Conservation (phyloP, 2,797 vertebrate genomes). For the Synaphobranchus kaupii region DNA sequence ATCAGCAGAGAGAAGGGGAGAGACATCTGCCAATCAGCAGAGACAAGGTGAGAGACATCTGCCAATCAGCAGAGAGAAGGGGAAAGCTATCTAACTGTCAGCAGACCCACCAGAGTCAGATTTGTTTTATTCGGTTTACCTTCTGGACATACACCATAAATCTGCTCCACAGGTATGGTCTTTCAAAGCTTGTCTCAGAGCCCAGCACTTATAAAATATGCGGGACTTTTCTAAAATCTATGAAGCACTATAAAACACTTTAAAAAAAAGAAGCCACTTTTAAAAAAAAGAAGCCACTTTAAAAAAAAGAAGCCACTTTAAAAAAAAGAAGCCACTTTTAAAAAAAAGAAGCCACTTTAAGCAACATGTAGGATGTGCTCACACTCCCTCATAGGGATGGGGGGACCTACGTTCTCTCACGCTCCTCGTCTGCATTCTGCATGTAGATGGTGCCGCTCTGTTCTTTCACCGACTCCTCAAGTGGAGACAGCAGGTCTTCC, state of each 20-base stretch:
- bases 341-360: not conserved
- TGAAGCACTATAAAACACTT: not conserved
- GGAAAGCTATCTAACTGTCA: not conserved
- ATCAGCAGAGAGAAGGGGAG: not conserved
- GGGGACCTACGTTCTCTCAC: constrained; percentile 82
- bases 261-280: not conserved
- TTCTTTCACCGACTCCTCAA: constrained; percentile 94
- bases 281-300: not conserved
- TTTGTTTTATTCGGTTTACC: not conserved
- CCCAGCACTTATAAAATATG: not conserved
- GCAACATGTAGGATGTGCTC: not conserved
- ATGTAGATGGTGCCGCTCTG: constrained; percentile 94
- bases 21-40: too few species aligned
- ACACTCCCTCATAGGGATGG: not conserved
- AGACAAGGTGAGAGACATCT: not conserved
- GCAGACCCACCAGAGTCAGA: too few species aligned
- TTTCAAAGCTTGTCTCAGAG: not conserved
- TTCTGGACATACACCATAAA: not conserved
- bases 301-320: not conserved
- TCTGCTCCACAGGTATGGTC: not conserved
- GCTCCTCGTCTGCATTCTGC: constrained; percentile 95
- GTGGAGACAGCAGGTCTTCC: constrained; percentile 87
- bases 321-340: not conserved
- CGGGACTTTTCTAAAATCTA: not conserved
- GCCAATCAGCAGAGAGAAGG: not conserved